Evolutionary conservation across 2,888 invertebrate species (phyloP), one percentile per base, ranked within the genome.

Genomic region (Pristionchus maxplancki): DNA sequence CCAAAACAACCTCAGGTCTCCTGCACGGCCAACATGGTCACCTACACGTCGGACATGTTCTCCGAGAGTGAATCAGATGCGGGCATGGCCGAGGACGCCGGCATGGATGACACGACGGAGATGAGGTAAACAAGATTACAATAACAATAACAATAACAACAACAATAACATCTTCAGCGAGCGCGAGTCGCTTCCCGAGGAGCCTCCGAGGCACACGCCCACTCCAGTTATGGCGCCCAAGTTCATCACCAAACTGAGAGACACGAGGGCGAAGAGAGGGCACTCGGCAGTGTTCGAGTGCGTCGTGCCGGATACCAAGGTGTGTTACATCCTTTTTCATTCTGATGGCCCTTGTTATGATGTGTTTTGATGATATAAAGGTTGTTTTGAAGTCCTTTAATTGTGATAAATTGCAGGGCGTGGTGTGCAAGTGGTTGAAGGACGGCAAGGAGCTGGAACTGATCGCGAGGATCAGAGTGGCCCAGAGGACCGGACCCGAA

Each of bases 261-360:
- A 94, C 88, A 90, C 92, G 31, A 90, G 91, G 40, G 92, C 94
- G 31, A 92, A 92, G 90, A 91, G 92, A 74, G 94, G 95, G 24
- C 93, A 94, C 62, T 91, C 92, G 82, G 95, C 95, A 44, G 92
- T 95, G 62, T 95, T 95, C 90, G 95, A 95, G 89, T 95, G 95
- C 88, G 94, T 94, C 67, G 95, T 95, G 48, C 95, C 95, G 50
- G 94, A 95, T 84, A 94, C 94, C 15, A 95, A 95, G 90, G 94
- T 91, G 13, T 15, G 28, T 64, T 64, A 6, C 9, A 67, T 9
- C 15, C 67, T 20, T 28, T 2, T 4, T n/a, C 8, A 20, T 28
- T 28, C 2, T 24, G 8, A 24, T 64, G 6, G 24, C 24, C 11
- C n/a, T 24, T 28, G 8, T 64, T 20, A 24, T 28, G 0, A 64